Percentiles rank a stretch among this genome's conserved stretches.
These are phyloP conservation scores for Sphaeridia pumilis DNA, from an alignment of 2,888 invertebrate genomes.

Conservation along the genomic window DNA sequence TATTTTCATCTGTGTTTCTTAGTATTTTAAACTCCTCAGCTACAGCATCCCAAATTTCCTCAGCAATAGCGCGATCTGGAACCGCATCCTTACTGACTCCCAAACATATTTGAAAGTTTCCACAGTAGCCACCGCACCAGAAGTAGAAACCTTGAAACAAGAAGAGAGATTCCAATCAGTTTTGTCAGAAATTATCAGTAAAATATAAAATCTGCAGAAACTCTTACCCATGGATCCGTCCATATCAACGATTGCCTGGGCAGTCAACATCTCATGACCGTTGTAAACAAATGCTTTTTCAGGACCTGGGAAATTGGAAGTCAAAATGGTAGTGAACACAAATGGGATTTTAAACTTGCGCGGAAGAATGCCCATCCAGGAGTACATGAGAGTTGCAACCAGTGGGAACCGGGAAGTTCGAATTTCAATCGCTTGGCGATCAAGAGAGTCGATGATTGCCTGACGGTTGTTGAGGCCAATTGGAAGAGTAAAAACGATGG, in stretches of 20 bases:
- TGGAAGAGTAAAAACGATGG: background rate
- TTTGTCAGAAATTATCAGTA: too few relatives aligned
- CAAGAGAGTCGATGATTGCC: background rate
- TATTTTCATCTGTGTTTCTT: background rate
- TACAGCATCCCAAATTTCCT: background rate
- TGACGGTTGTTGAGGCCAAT: background rate
- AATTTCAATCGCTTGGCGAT: background rate
- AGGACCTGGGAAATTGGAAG: background rate
- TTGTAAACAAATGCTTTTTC: background rate
- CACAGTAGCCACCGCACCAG: background rate
- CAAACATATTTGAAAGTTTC: background rate
- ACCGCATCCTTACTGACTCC: background rate
- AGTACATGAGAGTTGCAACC: background rate
- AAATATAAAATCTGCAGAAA: too few relatives aligned
- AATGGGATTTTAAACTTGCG: background rate
- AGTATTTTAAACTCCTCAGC: background rate
- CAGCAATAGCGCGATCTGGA: background rate
- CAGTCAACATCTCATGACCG: background rate
- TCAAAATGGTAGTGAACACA: background rate
- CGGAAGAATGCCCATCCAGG: background rate
- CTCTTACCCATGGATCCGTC: background rate
- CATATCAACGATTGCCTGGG: background rate
- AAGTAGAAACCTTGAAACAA: too few relatives aligned
- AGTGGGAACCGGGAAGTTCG: background rate
- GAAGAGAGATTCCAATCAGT: too few relatives aligned